Percentiles rank a stretch among this genome's conserved stretches.
Conservation (phyloP, 2,888 invertebrate genomes). For the Corbicula japonica region DNA sequence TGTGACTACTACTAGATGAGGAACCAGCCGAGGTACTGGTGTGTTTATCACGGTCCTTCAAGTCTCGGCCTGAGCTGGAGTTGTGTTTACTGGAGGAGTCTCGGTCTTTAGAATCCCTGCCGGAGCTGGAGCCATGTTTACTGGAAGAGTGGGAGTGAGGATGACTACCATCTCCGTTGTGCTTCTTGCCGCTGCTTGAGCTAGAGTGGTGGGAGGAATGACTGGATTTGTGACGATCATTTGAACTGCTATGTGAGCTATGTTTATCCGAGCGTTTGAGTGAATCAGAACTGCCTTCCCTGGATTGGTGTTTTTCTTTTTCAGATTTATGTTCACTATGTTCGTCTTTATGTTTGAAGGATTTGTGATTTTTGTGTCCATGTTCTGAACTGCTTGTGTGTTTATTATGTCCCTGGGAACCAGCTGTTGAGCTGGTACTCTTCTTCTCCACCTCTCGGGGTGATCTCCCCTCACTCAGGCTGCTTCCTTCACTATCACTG, state of each 20-base stretch:
- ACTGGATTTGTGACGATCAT: background rate
- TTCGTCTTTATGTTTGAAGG: conserved; percentile 47
- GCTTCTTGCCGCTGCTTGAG: no score
- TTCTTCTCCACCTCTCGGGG: background rate
- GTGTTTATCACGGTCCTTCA: conserved; percentile 23
- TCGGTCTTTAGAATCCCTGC: no score
- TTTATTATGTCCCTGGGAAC: background rate
- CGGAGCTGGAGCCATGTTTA: background rate
- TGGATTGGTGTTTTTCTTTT: conserved; percentile 22
- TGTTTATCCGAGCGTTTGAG: conserved; percentile 17
- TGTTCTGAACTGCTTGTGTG: conserved; percentile 5
- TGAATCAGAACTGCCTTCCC: background rate
- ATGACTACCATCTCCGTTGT: no score
- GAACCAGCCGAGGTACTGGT: conserved; percentile 1
- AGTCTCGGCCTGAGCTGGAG: background rate
- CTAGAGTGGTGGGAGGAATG: no score
- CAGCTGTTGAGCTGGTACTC: background rate
- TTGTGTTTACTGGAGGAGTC: conserved; percentile 4
- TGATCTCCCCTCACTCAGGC: no score
- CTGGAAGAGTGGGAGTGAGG: no score
- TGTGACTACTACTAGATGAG: conserved; percentile 29
- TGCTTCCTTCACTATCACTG: conserved; percentile 46
- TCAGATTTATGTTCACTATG: conserved; percentile 42
- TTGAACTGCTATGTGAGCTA: background rate
- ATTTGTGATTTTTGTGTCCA: conserved; percentile 44